Conservation (phyloP, 2,888 invertebrate species). For the Drosophila putrida region DNA sequence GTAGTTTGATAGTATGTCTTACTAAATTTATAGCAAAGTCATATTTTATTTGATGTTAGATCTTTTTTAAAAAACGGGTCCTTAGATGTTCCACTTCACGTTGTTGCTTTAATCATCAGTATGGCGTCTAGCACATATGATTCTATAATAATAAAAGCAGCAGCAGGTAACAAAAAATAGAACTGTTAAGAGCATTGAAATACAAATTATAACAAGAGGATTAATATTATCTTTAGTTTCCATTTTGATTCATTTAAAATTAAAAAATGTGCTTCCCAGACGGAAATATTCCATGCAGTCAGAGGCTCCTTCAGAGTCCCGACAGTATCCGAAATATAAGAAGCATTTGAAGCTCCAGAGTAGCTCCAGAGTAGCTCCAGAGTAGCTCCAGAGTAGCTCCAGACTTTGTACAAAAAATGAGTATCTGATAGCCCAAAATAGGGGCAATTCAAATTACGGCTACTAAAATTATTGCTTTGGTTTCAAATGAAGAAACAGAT, state of each 20-base stretch:
- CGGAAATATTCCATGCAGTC: too few relatives aligned
- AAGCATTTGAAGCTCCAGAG: too few relatives aligned
- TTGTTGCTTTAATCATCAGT: neutral
- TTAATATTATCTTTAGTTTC: neutral
- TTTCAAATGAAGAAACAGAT: neutral
- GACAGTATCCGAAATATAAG: too few relatives aligned
- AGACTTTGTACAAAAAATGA: neutral
- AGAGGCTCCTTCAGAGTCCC: too few relatives aligned
- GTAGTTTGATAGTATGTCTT: too few relatives aligned
- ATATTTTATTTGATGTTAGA: too few relatives aligned
- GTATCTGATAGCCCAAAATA: neutral
- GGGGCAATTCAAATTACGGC: neutral
- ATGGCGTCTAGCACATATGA: neutral
- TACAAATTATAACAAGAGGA: neutral
- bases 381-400: too few relatives aligned
- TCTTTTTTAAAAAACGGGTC: too few relatives aligned
- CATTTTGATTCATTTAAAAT: neutral
- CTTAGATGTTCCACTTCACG: neutral
- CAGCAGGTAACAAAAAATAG: neutral
- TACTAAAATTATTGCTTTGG: neutral
- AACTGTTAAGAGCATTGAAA: neutral
- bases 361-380: too few relatives aligned
- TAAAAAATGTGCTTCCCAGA: too few relatives aligned
- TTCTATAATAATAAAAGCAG: constrained; percentile 2
- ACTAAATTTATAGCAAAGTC: too few relatives aligned